Base-by-base conservation (phyloP, 2,888 invertebrate genomes). In the Aleiodes testaceus region DNA sequence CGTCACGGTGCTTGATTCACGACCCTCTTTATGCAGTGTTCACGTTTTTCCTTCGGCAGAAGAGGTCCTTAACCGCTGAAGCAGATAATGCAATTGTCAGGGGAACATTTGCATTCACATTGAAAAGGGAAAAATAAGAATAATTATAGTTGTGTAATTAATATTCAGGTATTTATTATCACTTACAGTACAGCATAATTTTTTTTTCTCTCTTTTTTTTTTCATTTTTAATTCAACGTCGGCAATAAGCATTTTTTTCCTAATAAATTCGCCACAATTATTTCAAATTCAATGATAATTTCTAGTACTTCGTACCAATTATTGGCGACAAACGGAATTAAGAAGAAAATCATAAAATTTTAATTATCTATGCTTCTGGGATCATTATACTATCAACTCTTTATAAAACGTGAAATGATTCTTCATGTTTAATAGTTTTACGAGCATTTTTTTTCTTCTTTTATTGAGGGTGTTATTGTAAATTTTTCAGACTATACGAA, bases 161-260 rank as follows among this genome's bases (percentile, higher is more conserved):
- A 70, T 72, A 68, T 71, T 74, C 53, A 73, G 70, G 55, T 72
- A 70, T 75, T 75, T 78, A 79, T 79, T 80, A 70, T 78, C 72
- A 70, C 76, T 78, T 77, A 78, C 70, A 77, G 69, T 80, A 80
- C 78, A 80, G 76, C 76, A 76, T 70, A n/a, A 79, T 74, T 70
- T 72, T 67, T 77, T 75, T 73, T 71, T 67, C 45, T 68, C 59
- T 50, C 47, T 67, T 73, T 72, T 59, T 42, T 70, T 26, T 36
- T 36, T 36, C 36, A 36, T 73, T 70, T 50, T 14, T 67, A 22
- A 55, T 75, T 77, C 72, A 78, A 78, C 75, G 69, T 77, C 73
- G 77, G 76, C 77, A 77, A 66, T 77, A 78, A 80, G 79, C 78
- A 76, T 79, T 75, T 64, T 75, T 63, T 45, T 14, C 75, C 76